Percentiles rank a stretch among this genome's conserved stretches.
Conservation (phyloP, 1,140 invertebrate species). For the Dryas iulia region DNA sequence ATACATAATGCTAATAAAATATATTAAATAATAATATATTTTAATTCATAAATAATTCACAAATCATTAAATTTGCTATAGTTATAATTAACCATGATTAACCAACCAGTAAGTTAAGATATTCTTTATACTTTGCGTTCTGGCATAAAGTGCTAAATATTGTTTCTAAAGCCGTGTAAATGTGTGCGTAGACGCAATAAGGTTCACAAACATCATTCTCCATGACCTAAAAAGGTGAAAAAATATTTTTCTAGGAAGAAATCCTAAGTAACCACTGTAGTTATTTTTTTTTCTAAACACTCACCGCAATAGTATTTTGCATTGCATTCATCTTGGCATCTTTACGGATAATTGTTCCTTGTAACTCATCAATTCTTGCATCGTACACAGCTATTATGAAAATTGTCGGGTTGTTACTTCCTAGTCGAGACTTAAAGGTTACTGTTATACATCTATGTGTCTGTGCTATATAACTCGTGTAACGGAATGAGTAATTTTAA, state of each 20-base stretch:
- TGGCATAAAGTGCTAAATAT: slow-evolving; percentile 65
- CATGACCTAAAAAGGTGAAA: slow-evolving; percentile 52
- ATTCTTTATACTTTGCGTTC: slow-evolving; percentile 66
- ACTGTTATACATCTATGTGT: no score
- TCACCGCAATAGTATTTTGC: slow-evolving; percentile 70
- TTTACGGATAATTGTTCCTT: slow-evolving; percentile 61
- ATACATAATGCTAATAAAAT: not conserved
- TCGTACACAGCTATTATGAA: slow-evolving; percentile 50
- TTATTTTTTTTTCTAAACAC: slow-evolving; percentile 10
- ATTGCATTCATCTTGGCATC: slow-evolving; percentile 71
- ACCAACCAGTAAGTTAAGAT: slow-evolving; percentile 60
- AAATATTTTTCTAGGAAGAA: not conserved
- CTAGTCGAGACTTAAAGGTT: no score
- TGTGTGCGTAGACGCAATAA: slow-evolving; percentile 69
- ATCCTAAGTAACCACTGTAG: not conserved
- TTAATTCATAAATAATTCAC: no score
- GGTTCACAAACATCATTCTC: slow-evolving; percentile 72
- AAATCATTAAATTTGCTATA: no score
- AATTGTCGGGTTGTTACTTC: not conserved
- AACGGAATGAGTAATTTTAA: no score
- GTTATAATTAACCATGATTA: no score
- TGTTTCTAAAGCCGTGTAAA: slow-evolving; percentile 69
- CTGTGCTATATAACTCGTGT: no score
- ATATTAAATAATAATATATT: not conserved
- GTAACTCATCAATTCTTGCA: slow-evolving; percentile 59